Conservation (phyloP, 2,113 vertebrate species). For the Nycticebus coucang region DNA sequence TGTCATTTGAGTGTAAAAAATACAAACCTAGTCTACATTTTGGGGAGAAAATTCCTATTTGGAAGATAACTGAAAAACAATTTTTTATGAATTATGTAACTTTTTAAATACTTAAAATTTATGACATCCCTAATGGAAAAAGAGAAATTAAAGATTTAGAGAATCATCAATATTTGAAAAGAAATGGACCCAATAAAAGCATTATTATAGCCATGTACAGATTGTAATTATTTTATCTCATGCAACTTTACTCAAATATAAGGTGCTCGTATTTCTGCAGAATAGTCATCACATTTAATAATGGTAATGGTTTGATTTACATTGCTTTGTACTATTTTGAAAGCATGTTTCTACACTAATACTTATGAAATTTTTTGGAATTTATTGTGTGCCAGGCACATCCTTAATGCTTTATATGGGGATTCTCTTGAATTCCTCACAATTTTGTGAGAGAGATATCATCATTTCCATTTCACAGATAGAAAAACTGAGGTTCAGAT, state of each 20-base stretch:
- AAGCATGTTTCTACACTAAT: background rate
- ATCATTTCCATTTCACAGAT: background rate
- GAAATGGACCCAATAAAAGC: background rate
- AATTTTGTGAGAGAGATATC: background rate
- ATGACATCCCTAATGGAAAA: background rate
- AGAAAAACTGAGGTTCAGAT: background rate
- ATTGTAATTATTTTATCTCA: background rate
- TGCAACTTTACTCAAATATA: background rate
- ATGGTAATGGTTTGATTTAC: background rate
- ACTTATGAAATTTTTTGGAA: background rate
- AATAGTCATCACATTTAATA: background rate
- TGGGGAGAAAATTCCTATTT: background rate
- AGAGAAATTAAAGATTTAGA: background rate
- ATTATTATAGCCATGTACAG: background rate
- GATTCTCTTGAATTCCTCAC: background rate
- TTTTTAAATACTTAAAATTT: background rate
- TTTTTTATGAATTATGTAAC: background rate
- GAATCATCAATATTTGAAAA: background rate
- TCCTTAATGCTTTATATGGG: background rate
- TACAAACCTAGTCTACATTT: background rate
- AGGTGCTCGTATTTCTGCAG: background rate
- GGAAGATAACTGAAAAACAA: background rate
- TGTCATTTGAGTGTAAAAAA: conserved; percentile 66
- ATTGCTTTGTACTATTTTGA: background rate
- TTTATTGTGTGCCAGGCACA: background rate